Evolutionary conservation across 2,113 vertebrate species (phyloP).

Genomic region (Physeter macrocephalus): DNA sequence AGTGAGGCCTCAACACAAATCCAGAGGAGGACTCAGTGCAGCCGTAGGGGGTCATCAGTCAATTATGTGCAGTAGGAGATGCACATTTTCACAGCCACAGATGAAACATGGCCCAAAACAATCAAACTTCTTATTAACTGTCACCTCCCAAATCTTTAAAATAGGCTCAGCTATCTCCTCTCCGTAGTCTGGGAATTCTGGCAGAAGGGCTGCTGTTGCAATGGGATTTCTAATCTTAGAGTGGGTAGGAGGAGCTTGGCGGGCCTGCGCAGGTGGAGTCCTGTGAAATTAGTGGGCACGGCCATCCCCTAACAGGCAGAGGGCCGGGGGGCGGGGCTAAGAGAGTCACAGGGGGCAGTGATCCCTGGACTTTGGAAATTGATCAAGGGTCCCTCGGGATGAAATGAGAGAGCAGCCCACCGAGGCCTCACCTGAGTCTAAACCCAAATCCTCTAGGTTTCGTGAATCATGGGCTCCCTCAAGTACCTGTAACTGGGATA

Average conservation of each 20-base stretch:
- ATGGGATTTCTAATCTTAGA: neutral
- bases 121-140: too few relatives aligned
- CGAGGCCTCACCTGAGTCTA: neutral
- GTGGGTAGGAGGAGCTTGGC: neutral
- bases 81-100: neutral
- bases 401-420: neutral
- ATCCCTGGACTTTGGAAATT: neutral
- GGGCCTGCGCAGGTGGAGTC: neutral
- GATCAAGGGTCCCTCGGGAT: too few relatives aligned
- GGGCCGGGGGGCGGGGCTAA: neutral
- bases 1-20: neutral
- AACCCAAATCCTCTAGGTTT: neutral
- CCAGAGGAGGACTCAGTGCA: neutral
- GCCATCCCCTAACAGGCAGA: neutral
- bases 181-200: neutral
- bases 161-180: neutral
- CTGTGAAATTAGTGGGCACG: neutral
- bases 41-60: fast-evolving
- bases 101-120: neutral
- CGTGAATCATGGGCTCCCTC: neutral
- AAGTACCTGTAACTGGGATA: too few relatives aligned
- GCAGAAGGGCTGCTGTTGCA: neutral
- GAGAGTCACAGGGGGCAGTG: neutral
- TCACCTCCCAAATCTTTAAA: neutral
- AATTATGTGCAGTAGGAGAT: fast-evolving